Percentiles rank a stretch among this genome's conserved stretches.
Evolutionary conservation across 2,113 vertebrate genomes (phyloP).

Genomic region (Sprattus sprattus): DNA sequence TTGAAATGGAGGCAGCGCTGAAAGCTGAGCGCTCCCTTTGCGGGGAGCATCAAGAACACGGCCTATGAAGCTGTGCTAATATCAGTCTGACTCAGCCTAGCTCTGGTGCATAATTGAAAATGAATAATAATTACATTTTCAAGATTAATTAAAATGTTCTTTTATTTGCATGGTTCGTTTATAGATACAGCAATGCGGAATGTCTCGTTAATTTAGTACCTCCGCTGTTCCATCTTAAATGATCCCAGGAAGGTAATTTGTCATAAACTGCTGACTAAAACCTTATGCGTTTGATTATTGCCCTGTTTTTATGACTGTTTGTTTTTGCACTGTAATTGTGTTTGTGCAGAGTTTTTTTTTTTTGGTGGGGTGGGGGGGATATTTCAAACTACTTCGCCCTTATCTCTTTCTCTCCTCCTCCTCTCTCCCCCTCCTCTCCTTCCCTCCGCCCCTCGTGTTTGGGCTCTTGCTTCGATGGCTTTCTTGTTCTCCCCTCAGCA

Average conservation of each 20-base stretch:
- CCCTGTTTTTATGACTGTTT: neutral
- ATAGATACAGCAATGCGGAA: constrained; percentile 16
- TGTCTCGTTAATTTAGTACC: neutral
- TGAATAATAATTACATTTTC: constrained; percentile 34
- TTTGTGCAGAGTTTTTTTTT: neutral
- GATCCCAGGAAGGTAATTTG: constrained; percentile 11
- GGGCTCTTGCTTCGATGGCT: neutral
- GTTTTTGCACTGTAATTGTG: constrained; percentile 19
- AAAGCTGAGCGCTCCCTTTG: neutral
- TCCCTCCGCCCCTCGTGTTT: neutral
- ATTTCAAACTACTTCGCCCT: neutral
- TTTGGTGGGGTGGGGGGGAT: neutral
- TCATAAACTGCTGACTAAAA: neutral
- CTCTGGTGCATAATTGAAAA: constrained; percentile 42
- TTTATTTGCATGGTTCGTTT: neutral
- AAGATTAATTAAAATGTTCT: constrained; percentile 31
- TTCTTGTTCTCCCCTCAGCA: neutral
- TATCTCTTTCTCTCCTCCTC: neutral
- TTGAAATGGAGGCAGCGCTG: constrained; percentile 11
- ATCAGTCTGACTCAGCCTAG: constrained; percentile 31
- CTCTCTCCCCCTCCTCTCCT: neutral
- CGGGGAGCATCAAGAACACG: neutral
- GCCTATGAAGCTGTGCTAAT: constrained; percentile 2
- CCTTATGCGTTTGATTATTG: constrained; percentile 11
- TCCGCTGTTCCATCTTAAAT: neutral